Evolutionary conservation across 2,888 invertebrate species (phyloP).

Genomic region (Heliconius aoede): DNA sequence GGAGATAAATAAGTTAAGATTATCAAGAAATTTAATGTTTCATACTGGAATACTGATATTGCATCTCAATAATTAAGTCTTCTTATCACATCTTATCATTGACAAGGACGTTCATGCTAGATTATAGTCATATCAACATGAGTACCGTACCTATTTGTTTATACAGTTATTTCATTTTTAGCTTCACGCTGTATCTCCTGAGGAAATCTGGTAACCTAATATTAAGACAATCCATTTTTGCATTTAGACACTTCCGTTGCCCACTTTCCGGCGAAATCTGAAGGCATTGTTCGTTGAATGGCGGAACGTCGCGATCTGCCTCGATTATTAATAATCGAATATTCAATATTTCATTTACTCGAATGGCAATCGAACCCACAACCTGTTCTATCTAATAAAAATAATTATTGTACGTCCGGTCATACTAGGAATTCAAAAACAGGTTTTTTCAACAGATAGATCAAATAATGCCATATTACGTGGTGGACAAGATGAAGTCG

Average conservation of each 20-base stretch:
- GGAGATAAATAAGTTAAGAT: neutral
- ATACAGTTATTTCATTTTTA: neutral
- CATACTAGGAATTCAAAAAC: neutral
- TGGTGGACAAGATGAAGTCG: slow-evolving; percentile 87
- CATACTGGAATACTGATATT: neutral
- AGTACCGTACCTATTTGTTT: neutral
- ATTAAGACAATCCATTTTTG: too few species aligned
- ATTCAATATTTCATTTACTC: too few species aligned
- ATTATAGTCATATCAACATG: neutral
- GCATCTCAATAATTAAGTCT: neutral
- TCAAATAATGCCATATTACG: slow-evolving; percentile 91
- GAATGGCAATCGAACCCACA: too few species aligned
- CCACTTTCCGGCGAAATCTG: too few species aligned
- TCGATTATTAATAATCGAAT: too few species aligned
- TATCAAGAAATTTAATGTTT: neutral
- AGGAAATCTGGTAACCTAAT: too few species aligned
- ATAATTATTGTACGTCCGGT: too few species aligned
- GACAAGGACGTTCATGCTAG: slow-evolving; percentile 10
- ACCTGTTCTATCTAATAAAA: too few species aligned
- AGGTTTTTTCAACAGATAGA: slow-evolving; percentile 77
- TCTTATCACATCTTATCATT: slow-evolving; percentile 15
- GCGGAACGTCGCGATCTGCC: too few species aligned
- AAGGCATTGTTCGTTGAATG: too few species aligned
- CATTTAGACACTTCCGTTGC: too few species aligned
- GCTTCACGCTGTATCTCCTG: too few species aligned